These are phyloP conservation scores for Synanthedon vespiformis DNA, from an alignment of 2,888 invertebrate species.

Conservation along the genomic window DNA sequence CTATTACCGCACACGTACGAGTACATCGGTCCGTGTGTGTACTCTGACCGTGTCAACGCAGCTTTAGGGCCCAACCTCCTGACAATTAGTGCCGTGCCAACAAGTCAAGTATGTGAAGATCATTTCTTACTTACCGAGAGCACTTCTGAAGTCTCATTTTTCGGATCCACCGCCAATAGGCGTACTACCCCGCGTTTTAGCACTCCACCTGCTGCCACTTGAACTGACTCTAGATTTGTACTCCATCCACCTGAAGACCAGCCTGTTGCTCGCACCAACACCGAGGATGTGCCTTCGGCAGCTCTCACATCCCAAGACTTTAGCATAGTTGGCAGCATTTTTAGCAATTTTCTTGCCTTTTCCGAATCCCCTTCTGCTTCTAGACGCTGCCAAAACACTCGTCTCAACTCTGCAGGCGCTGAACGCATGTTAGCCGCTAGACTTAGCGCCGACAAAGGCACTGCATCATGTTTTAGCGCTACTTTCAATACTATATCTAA, in stretches of 20 bases:
- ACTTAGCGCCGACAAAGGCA: constrained; percentile 6
- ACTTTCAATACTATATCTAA: constrained; percentile 18
- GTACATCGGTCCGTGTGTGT: too few species aligned
- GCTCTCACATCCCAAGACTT: constrained; percentile 26
- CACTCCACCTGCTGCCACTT: constrained; percentile 34
- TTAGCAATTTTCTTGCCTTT: constrained; percentile 5
- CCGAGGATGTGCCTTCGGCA: constrained; percentile 22
- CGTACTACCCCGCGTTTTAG: constrained; percentile 34
- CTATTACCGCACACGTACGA: too few species aligned
- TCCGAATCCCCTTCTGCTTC: constrained; percentile 9
- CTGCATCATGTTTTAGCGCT: constrained; percentile 9
- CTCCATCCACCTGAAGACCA: constrained; percentile 17
- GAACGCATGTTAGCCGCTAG: constrained; percentile 11
- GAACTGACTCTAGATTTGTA: constrained; percentile 31
- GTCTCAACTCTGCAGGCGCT: constrained; percentile 33
- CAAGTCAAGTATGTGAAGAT: not conserved
- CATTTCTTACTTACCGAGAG: constrained; percentile 13
- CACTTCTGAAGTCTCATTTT: constrained; percentile 6
- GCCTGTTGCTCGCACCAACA: constrained; percentile 25
- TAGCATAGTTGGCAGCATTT: constrained; percentile 15
- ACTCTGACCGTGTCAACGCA: too few species aligned
- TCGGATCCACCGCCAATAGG: constrained; percentile 14
- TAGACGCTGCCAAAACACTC: constrained; percentile 14
- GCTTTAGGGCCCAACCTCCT: too few species aligned
- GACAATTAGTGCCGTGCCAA: not conserved